Conservation (phyloP, 2,113 vertebrate species). For the Bubo scandiacus region DNA sequence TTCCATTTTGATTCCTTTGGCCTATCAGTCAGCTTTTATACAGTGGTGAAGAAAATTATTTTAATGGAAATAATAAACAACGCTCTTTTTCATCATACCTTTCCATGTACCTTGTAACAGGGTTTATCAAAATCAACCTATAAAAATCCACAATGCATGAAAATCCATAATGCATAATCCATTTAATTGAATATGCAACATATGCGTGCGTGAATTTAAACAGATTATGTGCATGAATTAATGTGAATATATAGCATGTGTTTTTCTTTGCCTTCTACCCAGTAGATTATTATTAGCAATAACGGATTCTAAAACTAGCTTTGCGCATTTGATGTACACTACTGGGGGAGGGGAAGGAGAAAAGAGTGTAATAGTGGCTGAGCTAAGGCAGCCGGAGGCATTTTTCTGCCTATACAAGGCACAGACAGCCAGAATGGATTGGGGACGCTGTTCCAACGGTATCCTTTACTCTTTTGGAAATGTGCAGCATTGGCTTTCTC, state of each 20-base stretch:
- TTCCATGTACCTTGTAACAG: background rate
- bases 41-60: background rate
- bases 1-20: background rate
- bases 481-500: conserved; percentile 19
- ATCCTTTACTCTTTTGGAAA: conserved; percentile 43
- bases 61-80: background rate
- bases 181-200: background rate
- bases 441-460: conserved; percentile 11
- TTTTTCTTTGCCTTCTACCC: background rate
- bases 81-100: background rate
- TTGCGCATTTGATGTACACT: background rate
- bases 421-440: conserved; percentile 51
- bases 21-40: background rate
- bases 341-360: conserved; percentile 28
- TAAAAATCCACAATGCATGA: background rate
- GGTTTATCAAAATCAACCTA: background rate
- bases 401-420: conserved; percentile 49
- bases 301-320: conserved; percentile 25
- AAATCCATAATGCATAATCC: background rate
- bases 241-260: background rate
- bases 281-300: conserved; percentile 29
- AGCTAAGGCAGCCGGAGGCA: conserved; percentile 49
- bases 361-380: conserved; percentile 25
- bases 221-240: background rate
- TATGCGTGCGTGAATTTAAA: background rate